Evolutionary conservation across 2,888 invertebrate genomes (phyloP).

Genomic region (Perizoma affinitatum): DNA sequence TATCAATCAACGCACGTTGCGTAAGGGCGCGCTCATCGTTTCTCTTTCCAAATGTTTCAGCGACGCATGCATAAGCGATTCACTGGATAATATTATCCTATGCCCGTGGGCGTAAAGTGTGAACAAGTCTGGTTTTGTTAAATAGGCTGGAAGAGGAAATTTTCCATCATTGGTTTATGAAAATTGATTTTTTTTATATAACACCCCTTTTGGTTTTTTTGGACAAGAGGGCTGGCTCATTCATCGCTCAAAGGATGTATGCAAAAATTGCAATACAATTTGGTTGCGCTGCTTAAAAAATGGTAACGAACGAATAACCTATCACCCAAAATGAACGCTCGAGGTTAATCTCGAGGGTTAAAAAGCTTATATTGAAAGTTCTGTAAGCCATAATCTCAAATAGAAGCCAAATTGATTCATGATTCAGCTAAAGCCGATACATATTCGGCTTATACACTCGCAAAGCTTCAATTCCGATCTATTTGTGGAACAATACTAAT

Average conservation of each 20-base stretch:
- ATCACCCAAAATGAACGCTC: no score
- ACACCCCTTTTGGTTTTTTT: no score
- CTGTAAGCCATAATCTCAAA: background rate
- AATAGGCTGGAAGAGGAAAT: background rate
- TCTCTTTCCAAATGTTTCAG: background rate
- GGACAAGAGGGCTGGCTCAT: background rate
- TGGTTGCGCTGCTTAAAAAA: no score
- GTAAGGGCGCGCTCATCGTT: background rate
- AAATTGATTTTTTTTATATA: no score
- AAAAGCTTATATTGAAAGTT: no score
- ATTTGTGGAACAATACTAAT: conserved; percentile 22
- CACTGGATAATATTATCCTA: background rate
- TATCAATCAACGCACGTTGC: background rate
- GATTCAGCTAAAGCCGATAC: background rate
- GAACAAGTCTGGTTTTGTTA: background rate
- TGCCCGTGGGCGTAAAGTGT: background rate
- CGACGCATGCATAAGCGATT: background rate
- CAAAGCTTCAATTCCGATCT: conserved; percentile 13
- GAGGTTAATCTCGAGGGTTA: no score
- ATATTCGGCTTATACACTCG: background rate
- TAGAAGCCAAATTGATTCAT: background rate
- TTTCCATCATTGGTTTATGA: conserved; percentile 1
- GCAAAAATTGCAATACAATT: no score
- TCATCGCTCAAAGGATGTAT: no score
- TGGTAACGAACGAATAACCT: no score